Conservation (phyloP, 2,888 invertebrate species). For the Mechanitis messenoides region DNA sequence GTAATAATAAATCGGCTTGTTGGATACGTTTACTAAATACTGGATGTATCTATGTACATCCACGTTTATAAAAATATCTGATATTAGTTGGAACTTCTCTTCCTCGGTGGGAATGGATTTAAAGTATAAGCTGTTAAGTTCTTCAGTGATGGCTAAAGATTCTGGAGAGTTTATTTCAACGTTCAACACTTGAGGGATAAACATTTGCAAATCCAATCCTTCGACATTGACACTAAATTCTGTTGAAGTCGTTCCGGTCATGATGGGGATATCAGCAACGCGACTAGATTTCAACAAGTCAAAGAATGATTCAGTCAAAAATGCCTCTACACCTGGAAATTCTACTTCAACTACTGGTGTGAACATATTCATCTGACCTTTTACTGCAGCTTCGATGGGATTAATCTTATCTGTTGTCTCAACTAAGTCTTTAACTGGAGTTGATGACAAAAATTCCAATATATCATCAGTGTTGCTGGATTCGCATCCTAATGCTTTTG, state of each 20-base stretch:
- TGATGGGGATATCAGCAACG: constrained; percentile 53
- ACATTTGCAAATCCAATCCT: constrained; percentile 49
- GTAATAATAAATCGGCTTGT: constrained; percentile 59
- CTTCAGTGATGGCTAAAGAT: constrained; percentile 45
- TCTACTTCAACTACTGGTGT: constrained; percentile 58
- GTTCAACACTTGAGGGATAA: constrained; percentile 54
- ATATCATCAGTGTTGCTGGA: constrained; percentile 53
- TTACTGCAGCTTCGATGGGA: constrained; percentile 28
- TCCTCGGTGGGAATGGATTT: constrained; percentile 44
- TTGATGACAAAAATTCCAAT: constrained; percentile 54
- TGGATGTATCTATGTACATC: constrained; percentile 57
- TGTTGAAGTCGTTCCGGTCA: constrained; percentile 55
- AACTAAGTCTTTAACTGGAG: constrained; percentile 55
- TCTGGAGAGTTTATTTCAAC: constrained; percentile 51
- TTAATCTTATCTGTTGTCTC: constrained; percentile 43
- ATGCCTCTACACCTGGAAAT: constrained; percentile 56
- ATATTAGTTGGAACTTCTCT: constrained; percentile 52
- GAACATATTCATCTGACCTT: constrained; percentile 36
- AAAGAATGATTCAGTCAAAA: constrained; percentile 53
- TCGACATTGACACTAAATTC: constrained; percentile 45
- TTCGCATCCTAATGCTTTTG: constrained; percentile 53
- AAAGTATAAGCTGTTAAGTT: constrained; percentile 54
- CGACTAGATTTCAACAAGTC: constrained; percentile 59
- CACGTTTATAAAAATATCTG: constrained; percentile 51
- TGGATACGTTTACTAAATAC: constrained; percentile 52